A percentile compares a stretch with the other conserved stretches of the same genome.
phyloP scores from a whole-genome alignment of 2,888 invertebrate species.

The Petrolisthes manimaculis region DNA sequence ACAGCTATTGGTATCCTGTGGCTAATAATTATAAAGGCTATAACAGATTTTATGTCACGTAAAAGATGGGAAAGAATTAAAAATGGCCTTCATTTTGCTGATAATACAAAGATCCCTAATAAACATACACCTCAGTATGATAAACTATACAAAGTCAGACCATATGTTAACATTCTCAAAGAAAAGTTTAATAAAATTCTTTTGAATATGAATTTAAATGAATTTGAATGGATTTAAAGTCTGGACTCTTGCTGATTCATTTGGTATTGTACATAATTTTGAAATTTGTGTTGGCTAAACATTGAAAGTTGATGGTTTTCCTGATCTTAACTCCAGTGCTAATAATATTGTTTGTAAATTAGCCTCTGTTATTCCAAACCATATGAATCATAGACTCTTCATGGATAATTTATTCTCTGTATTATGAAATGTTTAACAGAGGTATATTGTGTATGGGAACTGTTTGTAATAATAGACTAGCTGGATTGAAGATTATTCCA shows the following conservation, averaged over 20 bases:
- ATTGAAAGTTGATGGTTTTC: constrained; percentile 28
- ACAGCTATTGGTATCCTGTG: neutral
- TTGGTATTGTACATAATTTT: constrained; percentile 30
- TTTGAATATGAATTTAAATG: constrained; percentile 17
- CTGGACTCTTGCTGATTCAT: constrained; percentile 32
- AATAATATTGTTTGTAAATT: no score
- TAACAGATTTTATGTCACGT: neutral
- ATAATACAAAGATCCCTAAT: constrained; percentile 20
- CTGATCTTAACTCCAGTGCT: constrained; percentile 13
- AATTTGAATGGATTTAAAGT: constrained; percentile 34
- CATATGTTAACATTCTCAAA: neutral
- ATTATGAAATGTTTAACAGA: constrained; percentile 34
- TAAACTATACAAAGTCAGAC: constrained; percentile 28
- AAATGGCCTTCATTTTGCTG: constrained; percentile 14
- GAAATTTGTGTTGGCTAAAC: constrained; percentile 31
- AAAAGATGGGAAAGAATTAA: constrained; percentile 30
- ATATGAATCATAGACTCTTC: constrained; percentile 26
- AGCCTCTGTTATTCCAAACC: constrained; percentile 30
- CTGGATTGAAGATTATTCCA: constrained; percentile 34
- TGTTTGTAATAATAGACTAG: constrained; percentile 27
- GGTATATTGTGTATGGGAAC: constrained; percentile 43
- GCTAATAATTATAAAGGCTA: neutral
- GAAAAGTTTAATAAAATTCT: constrained; percentile 23
- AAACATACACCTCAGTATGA: constrained; percentile 30
- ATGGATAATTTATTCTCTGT: constrained; percentile 44